These are phyloP conservation scores for Caenorhabditis sinica DNA, from an alignment of 2,888 invertebrate genomes.

Conservation along the genomic window DNA sequence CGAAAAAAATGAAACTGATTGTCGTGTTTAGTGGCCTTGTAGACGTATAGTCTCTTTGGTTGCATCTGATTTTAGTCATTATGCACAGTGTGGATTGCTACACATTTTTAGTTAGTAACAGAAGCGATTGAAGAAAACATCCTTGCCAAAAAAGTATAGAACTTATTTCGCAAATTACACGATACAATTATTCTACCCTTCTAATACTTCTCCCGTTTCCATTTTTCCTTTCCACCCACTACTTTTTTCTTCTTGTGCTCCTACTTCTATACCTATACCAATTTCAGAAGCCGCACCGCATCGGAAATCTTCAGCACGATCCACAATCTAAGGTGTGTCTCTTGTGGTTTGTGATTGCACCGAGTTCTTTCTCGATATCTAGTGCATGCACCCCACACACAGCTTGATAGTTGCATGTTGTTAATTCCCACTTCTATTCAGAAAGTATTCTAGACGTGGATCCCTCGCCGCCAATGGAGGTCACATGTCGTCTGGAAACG, in stretches of 20 bases:
- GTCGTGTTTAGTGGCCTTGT: slow-evolving; percentile 4
- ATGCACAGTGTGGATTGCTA: slow-evolving; percentile 5
- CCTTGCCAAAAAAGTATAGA: too few species aligned
- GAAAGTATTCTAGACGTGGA: slow-evolving; percentile 67
- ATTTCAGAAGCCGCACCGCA: slow-evolving; percentile 74
- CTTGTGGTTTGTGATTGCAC: slow-evolving; percentile 39
- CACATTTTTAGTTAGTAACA: slow-evolving; percentile 1
- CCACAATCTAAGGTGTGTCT: slow-evolving; percentile 67
- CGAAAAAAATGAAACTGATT: neutral
- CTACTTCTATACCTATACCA: neutral
- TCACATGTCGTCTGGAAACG: slow-evolving; percentile 41
- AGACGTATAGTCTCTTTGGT: slow-evolving; percentile 36
- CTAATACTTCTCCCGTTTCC: neutral
- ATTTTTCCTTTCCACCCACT: neutral
- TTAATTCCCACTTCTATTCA: slow-evolving; percentile 55
- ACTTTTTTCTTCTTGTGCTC: slow-evolving; percentile 6
- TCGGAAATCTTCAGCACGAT: slow-evolving; percentile 79
- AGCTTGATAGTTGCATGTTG: slow-evolving; percentile 42
- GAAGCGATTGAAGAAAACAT: neutral
- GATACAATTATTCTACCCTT: neutral
- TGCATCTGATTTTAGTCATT: slow-evolving; percentile 26
- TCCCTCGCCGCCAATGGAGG: slow-evolving; percentile 42
- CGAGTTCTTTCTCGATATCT: neutral
- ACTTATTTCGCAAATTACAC: too few species aligned
- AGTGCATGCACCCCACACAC: slow-evolving; percentile 50